Evolutionary conservation across 2,888 invertebrate genomes (phyloP).

Genomic region (Neoaliturus tenellus): DNA sequence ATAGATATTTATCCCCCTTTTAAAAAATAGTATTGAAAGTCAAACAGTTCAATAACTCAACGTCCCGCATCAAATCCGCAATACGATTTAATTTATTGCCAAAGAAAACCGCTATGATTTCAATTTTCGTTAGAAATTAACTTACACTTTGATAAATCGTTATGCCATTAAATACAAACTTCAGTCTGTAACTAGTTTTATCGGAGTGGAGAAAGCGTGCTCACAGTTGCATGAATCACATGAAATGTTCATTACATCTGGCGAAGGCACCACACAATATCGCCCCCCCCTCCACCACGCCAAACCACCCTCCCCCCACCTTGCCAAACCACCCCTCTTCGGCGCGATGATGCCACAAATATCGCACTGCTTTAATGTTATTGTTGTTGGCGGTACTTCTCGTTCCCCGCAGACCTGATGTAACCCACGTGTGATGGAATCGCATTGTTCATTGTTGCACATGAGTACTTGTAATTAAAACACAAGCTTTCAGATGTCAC

Average conservation of each 20-base stretch:
- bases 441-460: no score
- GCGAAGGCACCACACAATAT: conserved; percentile 6
- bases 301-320: not conserved
- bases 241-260: conserved; percentile 19
- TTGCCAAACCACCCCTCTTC: not conserved
- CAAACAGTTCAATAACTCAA: no score
- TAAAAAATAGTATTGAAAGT: no score
- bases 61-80: no score
- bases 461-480: no score
- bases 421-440: not conserved
- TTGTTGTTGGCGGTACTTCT: not conserved
- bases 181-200: not conserved
- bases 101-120: no score
- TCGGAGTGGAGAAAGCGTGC: not conserved
- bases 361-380: not conserved
- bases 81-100: no score
- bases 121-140: no score
- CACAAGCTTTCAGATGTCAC: no score
- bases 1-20: no score
- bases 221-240: conserved; percentile 9
- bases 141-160: no score
- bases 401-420: not conserved
- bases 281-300: not conserved
- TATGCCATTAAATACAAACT: no score
- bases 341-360: not conserved